phyloP scores from a whole-genome alignment of 35 echinoderm and acorn worm species.

The Strongylocentrotus purpuratus region DNA sequence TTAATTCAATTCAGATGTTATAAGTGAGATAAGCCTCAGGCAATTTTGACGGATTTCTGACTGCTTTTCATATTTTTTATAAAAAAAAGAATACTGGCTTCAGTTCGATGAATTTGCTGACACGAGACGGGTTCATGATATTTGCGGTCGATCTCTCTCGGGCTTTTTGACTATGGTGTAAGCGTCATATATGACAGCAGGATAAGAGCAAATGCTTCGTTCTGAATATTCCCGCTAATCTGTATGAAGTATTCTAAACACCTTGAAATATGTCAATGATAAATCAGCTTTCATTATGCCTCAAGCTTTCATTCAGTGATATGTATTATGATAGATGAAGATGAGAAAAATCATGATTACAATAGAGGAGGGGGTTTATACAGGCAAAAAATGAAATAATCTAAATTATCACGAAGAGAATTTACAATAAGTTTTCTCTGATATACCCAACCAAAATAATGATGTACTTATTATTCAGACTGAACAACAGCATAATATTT shows the following conservation, averaged over 20 bases:
- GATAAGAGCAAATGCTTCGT: background rate
- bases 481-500: too few relatives aligned
- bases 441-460: too few relatives aligned
- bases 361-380: too few relatives aligned
- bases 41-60: background rate
- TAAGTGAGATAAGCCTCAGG: background rate
- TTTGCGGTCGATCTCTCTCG: background rate
- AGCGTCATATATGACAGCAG: background rate
- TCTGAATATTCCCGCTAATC: background rate
- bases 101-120: background rate
- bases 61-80: background rate
- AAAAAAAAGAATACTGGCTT: background rate
- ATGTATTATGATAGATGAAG: too few relatives aligned
- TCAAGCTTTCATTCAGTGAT: background rate
- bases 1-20: constrained; percentile 6
- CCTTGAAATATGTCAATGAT: background rate
- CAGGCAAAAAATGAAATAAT: too few relatives aligned
- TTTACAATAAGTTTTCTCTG: too few relatives aligned
- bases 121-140: background rate
- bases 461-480: too few relatives aligned
- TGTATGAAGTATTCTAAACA: background rate
- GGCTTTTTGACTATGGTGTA: background rate
- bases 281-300: background rate
- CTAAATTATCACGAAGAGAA: too few relatives aligned
- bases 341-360: too few relatives aligned